A percentile compares a stretch with the other conserved stretches of the same genome.
phyloP scores from a whole-genome alignment of 2,113 vertebrate genomes.

The Candoia aspera region DNA sequence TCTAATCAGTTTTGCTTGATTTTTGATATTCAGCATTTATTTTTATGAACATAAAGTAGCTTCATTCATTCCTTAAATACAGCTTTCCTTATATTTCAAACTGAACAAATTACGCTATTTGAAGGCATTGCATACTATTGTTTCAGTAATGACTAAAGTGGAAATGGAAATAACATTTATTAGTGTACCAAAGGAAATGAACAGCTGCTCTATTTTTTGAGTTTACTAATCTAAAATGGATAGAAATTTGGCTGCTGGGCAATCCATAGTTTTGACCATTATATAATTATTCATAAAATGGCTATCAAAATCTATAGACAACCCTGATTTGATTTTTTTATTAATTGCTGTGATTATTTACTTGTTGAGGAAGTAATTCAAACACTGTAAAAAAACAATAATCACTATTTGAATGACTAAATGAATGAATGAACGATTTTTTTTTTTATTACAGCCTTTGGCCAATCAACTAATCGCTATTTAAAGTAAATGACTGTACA shows the following conservation, averaged over 20 bases:
- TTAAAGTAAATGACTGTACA: background rate
- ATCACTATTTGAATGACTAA: background rate
- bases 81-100: background rate
- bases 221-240: background rate
- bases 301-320: background rate
- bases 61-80: background rate
- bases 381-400: background rate
- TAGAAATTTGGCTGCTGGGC: background rate
- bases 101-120: background rate
- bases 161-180: background rate
- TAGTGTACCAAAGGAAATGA: background rate
- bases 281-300: background rate
- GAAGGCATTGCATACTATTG: background rate
- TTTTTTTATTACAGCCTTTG: background rate
- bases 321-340: background rate
- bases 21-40: background rate
- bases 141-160: background rate
- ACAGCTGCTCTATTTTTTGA: background rate
- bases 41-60: background rate
- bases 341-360: background rate
- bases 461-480: background rate
- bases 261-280: background rate
- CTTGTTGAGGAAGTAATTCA: background rate
- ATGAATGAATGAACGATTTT: background rate
- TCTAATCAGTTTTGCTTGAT: background rate